phyloP scores from a whole-genome alignment of 2,113 vertebrate genomes.

The Paracanthobrama guichenoti region DNA sequence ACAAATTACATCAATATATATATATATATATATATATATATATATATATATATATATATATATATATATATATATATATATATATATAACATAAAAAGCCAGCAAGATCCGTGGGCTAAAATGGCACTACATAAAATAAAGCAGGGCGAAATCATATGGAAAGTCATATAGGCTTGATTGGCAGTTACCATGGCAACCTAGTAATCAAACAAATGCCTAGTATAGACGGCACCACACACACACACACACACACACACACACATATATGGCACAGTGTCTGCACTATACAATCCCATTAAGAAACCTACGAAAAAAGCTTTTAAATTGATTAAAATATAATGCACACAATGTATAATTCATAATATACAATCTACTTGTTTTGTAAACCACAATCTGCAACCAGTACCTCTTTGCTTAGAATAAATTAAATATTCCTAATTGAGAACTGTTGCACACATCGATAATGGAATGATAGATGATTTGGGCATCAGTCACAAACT shows the following conservation, averaged over 20 bases:
- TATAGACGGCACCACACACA: not conserved
- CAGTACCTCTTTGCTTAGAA: not conserved
- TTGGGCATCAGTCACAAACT: not conserved
- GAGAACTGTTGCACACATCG: not conserved
- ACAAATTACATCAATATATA: not conserved
- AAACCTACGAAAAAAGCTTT: not conserved
- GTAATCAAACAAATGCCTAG: constrained; percentile 38
- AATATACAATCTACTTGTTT: not conserved
- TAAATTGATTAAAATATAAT: not conserved
- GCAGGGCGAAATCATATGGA: not conserved
- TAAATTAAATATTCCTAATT: not conserved
- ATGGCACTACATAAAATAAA: not conserved
- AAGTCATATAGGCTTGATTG: constrained; percentile 4
- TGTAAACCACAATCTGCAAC: not conserved
- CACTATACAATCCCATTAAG: not conserved
- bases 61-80: not conserved
- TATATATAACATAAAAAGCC: not conserved
- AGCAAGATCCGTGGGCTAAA: not conserved
- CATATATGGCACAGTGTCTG: not conserved
- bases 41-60: not conserved
- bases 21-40: not conserved
- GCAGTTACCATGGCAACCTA: constrained; percentile 44
- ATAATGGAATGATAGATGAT: not conserved
- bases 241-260: too few relatives aligned
- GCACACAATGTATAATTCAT: not conserved